Base-by-base conservation (phyloP, 2,113 vertebrate species). In the Pterocles gutturalis region DNA sequence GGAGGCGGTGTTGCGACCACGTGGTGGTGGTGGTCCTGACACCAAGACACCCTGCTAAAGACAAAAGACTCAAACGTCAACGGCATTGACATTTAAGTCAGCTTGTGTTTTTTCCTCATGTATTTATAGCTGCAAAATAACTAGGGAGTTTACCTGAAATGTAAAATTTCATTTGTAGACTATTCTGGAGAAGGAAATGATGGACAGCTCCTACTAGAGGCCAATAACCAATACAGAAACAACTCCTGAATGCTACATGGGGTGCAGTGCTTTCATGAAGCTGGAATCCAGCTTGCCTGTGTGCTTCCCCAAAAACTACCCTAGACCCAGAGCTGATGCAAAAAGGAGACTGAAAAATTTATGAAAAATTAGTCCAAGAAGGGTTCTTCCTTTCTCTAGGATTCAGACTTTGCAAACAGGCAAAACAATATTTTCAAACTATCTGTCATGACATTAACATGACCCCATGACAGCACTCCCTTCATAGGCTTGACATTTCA, bases 201-300 rank as follows among this genome's bases (percentile, higher is more conserved):
- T 11, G 19, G 17, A 33, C 21, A 85, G 53, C 45, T 82, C n/a
- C 67, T 85, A 38, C 54, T 31, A 46, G 34, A 61, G 65, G 75
- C 20, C 17, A 77, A 49, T 31, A 87, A 54, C 25, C 17, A 9
- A 5, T 21, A 19, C 54, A 78, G 60, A 75, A 93, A 55, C 33
- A 90, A 61, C 28, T 85, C 28, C 57, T 58, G 51, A 86, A 38
- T 43, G 43, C 33, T 86, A 31, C 45, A 81, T 84, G 24, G 20
- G 15, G 13, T 41, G 12, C 49, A 9, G 6, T 43, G 65, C 26
- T 85, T 86, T 21, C 54, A 72, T 0, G 0, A 67, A 70, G 43
- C 34, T 54, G 70, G 49, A 92, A 79, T 75, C 61, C 53, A 90
- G 31, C 48, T 81, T 93, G 26, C 17, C 51, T 36, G 15, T 17